Percentiles rank a stretch among this genome's conserved stretches.
Conservation (phyloP, 2,888 invertebrate species). For the Ctenicera cuprea region DNA sequence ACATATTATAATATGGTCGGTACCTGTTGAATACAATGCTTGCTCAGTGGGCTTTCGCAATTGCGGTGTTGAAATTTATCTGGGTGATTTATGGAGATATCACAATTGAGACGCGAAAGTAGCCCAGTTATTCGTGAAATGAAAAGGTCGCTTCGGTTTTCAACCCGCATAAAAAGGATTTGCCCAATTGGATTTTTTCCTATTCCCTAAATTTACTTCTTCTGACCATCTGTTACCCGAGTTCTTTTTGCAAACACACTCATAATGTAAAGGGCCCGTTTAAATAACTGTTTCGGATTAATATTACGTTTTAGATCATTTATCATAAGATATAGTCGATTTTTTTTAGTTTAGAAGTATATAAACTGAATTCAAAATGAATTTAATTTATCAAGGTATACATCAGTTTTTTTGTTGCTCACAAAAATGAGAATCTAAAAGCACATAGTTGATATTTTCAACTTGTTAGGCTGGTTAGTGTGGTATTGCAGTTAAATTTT, state of each 20-base stretch:
- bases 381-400: too few relatives aligned
- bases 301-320: too few relatives aligned
- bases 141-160: conserved; percentile 28
- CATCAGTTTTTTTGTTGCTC: too few relatives aligned
- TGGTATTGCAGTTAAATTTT: too few relatives aligned
- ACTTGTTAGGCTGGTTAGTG: too few relatives aligned
- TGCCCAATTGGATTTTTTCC: conserved; percentile 13
- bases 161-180: conserved; percentile 16
- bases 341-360: too few relatives aligned
- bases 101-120: conserved; percentile 38
- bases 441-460: too few relatives aligned
- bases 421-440: too few relatives aligned
- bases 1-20: conserved; percentile 27
- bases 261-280: not conserved
- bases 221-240: not conserved
- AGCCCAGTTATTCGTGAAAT: conserved; percentile 23
- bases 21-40: conserved; percentile 37
- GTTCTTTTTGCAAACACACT: too few relatives aligned
- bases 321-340: too few relatives aligned
- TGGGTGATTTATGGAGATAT: conserved; percentile 31
- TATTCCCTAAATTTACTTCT: conserved; percentile 7
- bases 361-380: too few relatives aligned
- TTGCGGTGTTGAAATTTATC: conserved; percentile 30
- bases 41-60: conserved; percentile 19
- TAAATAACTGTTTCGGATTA: too few relatives aligned